Evolutionary conservation across 2,113 vertebrate species (phyloP), one percentile per base, ranked within the genome.

Genomic region (Colossoma macropomum): DNA sequence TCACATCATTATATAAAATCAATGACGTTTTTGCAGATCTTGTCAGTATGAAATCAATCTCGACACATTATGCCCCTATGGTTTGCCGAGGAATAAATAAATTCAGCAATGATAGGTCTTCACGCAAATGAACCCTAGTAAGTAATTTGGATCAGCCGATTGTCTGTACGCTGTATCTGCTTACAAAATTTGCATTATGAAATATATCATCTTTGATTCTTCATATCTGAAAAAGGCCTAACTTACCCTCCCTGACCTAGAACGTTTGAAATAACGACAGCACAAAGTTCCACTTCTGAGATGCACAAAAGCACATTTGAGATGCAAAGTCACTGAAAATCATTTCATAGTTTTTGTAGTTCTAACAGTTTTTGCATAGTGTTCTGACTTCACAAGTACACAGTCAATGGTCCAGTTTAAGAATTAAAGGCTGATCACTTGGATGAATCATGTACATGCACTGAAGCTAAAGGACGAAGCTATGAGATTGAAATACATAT

Each of bases 1-100:
- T 25, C 19, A 82, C 78, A 83, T 65, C 28, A 75, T 77, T 77
- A 78, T 73, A 88, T 75, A 94, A 85, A 54, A 38, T 56, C 21
- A 16, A 50, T 71, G 41, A 38, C n/a, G 28, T 62, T 76, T 74
- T 76, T 81, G 52, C 27, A 71, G 68, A 72, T 80, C 60, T 68
- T 21, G 45, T 81, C 54, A 74, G 59, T 75, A 60, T 73, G 28
- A 45, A 56, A 72, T 80, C 62, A 10, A 77, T 83, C 65, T 48
- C 71, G 69, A 80, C 30, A 76, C 25, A 60, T 74, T 50, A 15
- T 23, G 70, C 34, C n/a, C n/a, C n/a, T n/a, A n/a, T n/a, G n/a
- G n/a, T 78, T 75, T 32, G 27, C 45, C 50, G 41, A 77, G 32
- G 68, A 86, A 84, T 86, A 86, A 86, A 86, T 86, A 84, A 76